These are phyloP conservation scores for Elephas maximus DNA, from an alignment of 2,113 vertebrate species.

Conservation along the genomic window DNA sequence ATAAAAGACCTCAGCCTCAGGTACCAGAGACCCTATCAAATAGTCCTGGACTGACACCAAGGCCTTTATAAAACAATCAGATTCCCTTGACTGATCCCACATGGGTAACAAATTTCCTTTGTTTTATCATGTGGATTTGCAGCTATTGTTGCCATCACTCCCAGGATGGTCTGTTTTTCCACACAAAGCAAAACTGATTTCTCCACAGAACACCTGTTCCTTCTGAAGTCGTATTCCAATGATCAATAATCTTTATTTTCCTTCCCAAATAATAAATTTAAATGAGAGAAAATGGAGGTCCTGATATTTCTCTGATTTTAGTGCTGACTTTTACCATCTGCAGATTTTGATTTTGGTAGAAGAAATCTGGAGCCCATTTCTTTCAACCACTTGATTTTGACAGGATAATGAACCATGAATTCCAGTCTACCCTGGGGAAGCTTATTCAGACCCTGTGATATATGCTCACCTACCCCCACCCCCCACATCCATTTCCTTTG, in stretches of 20 bases:
- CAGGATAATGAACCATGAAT: constrained; percentile 58
- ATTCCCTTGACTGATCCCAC: constrained; percentile 59
- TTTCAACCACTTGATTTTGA: constrained; percentile 62
- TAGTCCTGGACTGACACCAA: constrained; percentile 25
- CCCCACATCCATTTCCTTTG: constrained; percentile 39
- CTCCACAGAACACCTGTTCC: constrained; percentile 56
- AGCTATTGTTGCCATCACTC: not conserved
- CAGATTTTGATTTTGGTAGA: not conserved
- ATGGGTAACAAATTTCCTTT: constrained; percentile 41
- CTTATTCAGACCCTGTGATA: constrained; percentile 4
- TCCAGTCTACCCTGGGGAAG: constrained; percentile 52
- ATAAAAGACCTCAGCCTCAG: constrained; percentile 58
- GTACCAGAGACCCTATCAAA: constrained; percentile 59
- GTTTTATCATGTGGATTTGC: not conserved
- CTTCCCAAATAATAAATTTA: constrained; percentile 36
- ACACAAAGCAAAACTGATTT: constrained; percentile 41
- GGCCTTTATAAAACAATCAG: constrained; percentile 54
- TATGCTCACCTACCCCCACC: not conserved
- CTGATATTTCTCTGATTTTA: constrained; percentile 17
- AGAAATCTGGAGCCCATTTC: constrained; percentile 62
- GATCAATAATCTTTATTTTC: constrained; percentile 33
- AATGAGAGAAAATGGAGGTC: not conserved
- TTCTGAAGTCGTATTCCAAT: constrained; percentile 49
- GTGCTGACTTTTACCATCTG: not conserved
- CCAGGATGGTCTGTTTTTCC: constrained; percentile 10